Evolutionary conservation across 2,113 vertebrate species (phyloP).

Genomic region (Phoxinus phoxinus): DNA sequence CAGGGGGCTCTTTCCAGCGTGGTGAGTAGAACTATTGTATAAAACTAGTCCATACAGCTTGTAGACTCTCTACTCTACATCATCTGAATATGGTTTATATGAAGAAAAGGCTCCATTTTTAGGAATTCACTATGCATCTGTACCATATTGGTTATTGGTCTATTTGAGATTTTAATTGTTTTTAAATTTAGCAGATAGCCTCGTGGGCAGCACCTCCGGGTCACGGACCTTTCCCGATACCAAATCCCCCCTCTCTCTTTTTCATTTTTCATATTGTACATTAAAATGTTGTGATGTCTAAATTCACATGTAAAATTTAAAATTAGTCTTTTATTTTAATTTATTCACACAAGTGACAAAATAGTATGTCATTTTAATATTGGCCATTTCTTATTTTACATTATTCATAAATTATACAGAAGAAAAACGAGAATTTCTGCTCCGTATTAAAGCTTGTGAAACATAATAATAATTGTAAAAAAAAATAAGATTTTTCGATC

Average conservation of each 20-base stretch:
- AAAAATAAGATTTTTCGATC: not conserved
- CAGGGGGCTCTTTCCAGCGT: slow-evolving; percentile 85
- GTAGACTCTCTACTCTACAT: too few species aligned
- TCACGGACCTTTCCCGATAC: too few species aligned
- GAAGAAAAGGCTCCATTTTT: too few species aligned
- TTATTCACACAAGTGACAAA: not conserved
- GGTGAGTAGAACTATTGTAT: slow-evolving; percentile 72
- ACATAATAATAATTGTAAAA: not conserved
- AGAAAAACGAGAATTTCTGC: not conserved
- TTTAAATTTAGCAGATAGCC: too few species aligned
- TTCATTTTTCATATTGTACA: not conserved
- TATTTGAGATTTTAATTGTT: not conserved
- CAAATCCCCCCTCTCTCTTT: too few species aligned
- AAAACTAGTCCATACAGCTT: too few species aligned
- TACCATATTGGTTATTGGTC: not conserved
- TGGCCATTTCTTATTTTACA: not conserved
- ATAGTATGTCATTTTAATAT: not conserved
- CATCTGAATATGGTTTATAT: too few species aligned
- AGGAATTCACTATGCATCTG: not conserved
- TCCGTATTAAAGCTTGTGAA: not conserved
- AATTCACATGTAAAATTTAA: not conserved
- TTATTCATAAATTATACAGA: not conserved
- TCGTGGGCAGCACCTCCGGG: too few species aligned
- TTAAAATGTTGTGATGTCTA: not conserved
- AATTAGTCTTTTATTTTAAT: not conserved